A percentile compares a stretch with the other conserved stretches of the same genome.
These are phyloP conservation scores for Tragopan temminckii DNA, from an alignment of 2,797 vertebrate species.

Conservation along the genomic window DNA sequence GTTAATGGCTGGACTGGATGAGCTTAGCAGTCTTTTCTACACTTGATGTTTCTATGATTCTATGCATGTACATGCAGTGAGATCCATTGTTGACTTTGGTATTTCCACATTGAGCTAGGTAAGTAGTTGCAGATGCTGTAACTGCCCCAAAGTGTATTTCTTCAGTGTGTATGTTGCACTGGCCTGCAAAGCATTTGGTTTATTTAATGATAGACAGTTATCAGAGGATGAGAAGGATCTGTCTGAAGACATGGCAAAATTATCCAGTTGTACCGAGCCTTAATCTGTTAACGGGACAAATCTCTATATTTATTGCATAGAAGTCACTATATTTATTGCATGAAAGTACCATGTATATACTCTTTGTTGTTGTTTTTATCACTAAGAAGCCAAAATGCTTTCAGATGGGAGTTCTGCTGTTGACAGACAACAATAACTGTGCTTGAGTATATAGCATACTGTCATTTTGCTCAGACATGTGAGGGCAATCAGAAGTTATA, in stretches of 20 bases:
- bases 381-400: not conserved
- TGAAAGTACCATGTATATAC: not conserved
- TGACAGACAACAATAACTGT: not conserved
- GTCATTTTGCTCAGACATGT: not conserved
- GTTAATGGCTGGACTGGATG: no score
- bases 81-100: not conserved
- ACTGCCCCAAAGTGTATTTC: not conserved
- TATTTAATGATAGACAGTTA: not conserved
- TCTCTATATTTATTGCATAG: not conserved
- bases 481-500: not conserved
- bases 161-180: not conserved
- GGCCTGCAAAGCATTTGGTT: not conserved
- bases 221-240: not conserved
- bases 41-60: no score
- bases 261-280: not conserved
- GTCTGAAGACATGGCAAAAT: not conserved
- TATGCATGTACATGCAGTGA: fast-evolving
- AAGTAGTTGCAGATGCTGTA: not conserved
- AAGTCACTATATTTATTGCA: not conserved
- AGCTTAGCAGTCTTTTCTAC: no score
- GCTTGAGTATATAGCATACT: not conserved
- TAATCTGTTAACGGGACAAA: not conserved
- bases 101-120: not conserved
- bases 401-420: not conserved
- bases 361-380: no score